These are phyloP conservation scores for Tyto alba DNA, from an alignment of 2,113 vertebrate genomes.

Conservation along the genomic window DNA sequence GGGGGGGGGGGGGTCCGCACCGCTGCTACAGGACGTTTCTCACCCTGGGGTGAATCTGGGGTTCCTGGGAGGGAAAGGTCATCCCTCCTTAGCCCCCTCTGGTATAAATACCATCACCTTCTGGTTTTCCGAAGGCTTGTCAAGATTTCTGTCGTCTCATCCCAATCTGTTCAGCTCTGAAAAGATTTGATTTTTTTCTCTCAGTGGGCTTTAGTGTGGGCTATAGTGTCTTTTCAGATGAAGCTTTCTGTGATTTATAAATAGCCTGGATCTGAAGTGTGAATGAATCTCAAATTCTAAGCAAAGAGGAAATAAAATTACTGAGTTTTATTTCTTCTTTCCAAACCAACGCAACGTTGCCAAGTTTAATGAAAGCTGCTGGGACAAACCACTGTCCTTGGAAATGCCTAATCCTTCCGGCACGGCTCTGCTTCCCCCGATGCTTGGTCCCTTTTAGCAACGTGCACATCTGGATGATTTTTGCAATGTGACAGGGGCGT, in stretches of 20 bases:
- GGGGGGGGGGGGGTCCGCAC: neutral
- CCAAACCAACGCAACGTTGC: rapidly evolving
- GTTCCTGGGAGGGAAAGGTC: neutral
- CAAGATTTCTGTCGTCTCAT: neutral
- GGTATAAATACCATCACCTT: no score
- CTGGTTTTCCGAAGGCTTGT: neutral
- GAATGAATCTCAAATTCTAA: neutral
- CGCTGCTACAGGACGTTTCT: rapidly evolving
- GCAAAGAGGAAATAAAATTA: neutral
- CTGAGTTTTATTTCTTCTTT: neutral
- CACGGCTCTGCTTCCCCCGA: neutral
- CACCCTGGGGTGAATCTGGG: neutral
- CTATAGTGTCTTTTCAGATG: neutral
- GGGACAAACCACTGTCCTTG: neutral
- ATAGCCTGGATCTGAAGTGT: neutral
- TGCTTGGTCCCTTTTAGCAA: no score
- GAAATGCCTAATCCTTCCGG: neutral
- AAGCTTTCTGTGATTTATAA: neutral
- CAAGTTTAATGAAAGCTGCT: neutral
- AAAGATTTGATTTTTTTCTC: neutral
- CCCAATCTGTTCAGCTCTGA: neutral
- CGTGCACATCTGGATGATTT: rapidly evolving
- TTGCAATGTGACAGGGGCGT: rapidly evolving
- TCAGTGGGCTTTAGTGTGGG: neutral
- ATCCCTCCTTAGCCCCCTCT: neutral